Base-by-base conservation (phyloP, 2,888 invertebrate genomes). In the Drosophila seclusa region DNA sequence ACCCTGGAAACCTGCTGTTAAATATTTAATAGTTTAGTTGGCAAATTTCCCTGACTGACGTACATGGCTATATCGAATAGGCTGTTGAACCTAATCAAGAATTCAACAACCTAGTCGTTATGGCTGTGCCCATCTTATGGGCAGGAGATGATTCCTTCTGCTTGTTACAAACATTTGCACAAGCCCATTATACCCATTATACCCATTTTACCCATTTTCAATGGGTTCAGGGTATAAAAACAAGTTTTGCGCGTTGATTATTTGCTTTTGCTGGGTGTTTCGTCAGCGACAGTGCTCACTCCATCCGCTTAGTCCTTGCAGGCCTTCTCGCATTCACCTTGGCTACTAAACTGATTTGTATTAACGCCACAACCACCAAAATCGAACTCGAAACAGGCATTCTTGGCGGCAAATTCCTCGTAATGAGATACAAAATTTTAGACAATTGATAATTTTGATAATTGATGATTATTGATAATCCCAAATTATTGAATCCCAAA, bases 331-430 rank as follows among this genome's bases (percentile, higher is more conserved):
- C 87, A 90, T 21, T 86, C 78, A 2, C 18, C 32, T 59, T 73
- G 54, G 57, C 66, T 78, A 45, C 61, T 69, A 53, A 90, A 90
- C 64, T 88, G 83, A 64, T 88, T 88, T 13, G 58, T 50, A 57
- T 91, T 91, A 40, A 83, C 91, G 4, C 83, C 87, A 8, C 89
- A 89, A 27, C 85, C 83, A n/a, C 88, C 89, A 11, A 32, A 32
- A 32, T 4, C 11, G 32, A 32, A 32, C 32, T 10, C 10, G 10
- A 32, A 3, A 32, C 10, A 32, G 10, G 32, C n/a, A n/a, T n/a
- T n/a, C n/a, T n/a, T n/a, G n/a, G n/a, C n/a, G n/a, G n/a, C 32
- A 31, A 31, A 31, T 31, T 31, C 10, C 31, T 10, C 10, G 10
- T 31, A 31, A 10, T 31, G 31, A 31, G 10, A 31, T 32, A 10